Conservation (phyloP, 1,140 invertebrate genomes). For the Lasioglossum albipes region DNA sequence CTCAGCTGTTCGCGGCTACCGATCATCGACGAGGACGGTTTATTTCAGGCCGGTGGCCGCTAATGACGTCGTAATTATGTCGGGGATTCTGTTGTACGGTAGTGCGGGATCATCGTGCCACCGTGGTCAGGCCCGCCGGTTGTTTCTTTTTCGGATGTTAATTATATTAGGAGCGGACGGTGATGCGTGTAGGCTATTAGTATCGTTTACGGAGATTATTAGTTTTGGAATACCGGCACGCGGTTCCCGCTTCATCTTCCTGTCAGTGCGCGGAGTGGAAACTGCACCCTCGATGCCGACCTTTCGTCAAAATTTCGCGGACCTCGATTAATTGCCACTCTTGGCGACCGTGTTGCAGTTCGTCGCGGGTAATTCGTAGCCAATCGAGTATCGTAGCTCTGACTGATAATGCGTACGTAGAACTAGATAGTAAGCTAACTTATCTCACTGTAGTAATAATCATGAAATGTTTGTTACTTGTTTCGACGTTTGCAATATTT, state of each 20-base stretch:
- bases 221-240: constrained; percentile 1
- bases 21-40: constrained; percentile 1
- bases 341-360: not conserved
- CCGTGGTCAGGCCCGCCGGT: not conserved
- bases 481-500: too few species aligned
- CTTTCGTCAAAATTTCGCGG: not conserved
- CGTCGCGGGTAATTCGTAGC: not conserved
- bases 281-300: not conserved
- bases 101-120: not conserved
- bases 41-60: not conserved
- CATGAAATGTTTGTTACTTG: too few species aligned
- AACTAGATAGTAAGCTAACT: not conserved
- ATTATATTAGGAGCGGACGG: constrained; percentile 9
- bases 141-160: constrained; percentile 6
- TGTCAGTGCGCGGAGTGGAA: not conserved
- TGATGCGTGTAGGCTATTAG: constrained; percentile 14
- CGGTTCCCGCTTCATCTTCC: not conserved
- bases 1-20: not conserved
- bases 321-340: not conserved
- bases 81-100: constrained; percentile 11
- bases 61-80: constrained; percentile 15
- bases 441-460: too few species aligned
- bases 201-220: constrained; percentile 15
- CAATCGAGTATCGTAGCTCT: too few species aligned
- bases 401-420: not conserved